A percentile compares a stretch with the other conserved stretches of the same genome.
phyloP scores from a whole-genome alignment of 1,140 invertebrate species.

The Ephestia elutella region DNA sequence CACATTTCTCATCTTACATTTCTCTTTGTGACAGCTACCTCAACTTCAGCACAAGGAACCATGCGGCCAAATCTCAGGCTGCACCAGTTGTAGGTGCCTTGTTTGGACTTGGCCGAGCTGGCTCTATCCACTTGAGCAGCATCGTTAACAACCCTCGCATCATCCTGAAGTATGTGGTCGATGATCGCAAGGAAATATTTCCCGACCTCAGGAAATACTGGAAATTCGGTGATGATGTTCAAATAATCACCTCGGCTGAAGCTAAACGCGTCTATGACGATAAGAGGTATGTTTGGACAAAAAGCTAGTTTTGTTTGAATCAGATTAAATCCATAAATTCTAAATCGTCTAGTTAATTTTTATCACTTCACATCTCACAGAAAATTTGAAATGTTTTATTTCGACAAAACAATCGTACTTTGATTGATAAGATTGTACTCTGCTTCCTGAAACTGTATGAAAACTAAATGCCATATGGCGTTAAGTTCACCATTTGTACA shows the following conservation, averaged over 20 bases:
- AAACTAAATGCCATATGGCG: too few relatives aligned
- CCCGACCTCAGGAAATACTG: constrained; percentile 70
- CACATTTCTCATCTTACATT: background rate
- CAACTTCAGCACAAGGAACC: constrained; percentile 29
- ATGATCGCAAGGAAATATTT: constrained; percentile 71
- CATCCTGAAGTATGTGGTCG: constrained; percentile 77
- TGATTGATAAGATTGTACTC: too few relatives aligned
- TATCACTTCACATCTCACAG: too few relatives aligned
- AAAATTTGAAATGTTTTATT: too few relatives aligned
- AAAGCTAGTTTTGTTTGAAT: background rate
- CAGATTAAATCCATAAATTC: too few relatives aligned
- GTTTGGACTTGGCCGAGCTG: constrained; percentile 78
- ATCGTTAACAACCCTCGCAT: constrained; percentile 74
- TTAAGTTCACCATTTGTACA: too few relatives aligned
- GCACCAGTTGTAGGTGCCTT: constrained; percentile 66
- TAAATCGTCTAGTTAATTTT: too few relatives aligned
- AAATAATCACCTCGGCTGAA: constrained; percentile 74
- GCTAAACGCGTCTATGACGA: constrained; percentile 74
- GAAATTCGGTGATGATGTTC: constrained; percentile 61
- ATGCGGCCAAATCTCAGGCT: constrained; percentile 15
- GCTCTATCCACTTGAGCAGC: constrained; percentile 78
- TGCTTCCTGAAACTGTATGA: too few relatives aligned
- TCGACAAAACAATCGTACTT: too few relatives aligned
- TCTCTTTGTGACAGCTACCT: constrained; percentile 20
- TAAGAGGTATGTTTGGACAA: constrained; percentile 62